Evolutionary conservation across 35 echinoderm and acorn worm species (phyloP).

Genomic region (Apostichopus japonicus): DNA sequence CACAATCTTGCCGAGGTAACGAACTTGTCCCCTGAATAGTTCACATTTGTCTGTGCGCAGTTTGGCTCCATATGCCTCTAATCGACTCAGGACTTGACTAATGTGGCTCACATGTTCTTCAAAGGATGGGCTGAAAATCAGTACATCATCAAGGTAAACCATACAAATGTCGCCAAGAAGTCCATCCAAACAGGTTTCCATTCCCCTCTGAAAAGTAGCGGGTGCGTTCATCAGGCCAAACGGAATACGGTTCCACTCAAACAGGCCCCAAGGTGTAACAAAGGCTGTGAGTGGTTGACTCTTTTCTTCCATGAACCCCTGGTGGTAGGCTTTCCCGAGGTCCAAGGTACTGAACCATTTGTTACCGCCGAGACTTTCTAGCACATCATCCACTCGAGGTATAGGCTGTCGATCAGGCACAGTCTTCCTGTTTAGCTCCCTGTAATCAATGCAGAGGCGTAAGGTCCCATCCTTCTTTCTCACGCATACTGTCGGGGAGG

Average conservation of each 20-base stretch:
- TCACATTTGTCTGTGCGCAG: slow-evolving; percentile 60
- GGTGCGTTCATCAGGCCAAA: slow-evolving; percentile 38
- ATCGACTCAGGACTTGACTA: neutral
- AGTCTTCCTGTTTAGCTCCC: neutral
- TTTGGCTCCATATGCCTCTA: slow-evolving; percentile 49
- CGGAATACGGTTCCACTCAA: slow-evolving; percentile 42
- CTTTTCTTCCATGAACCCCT: slow-evolving; percentile 12
- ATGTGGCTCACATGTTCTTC: neutral
- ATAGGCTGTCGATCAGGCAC: slow-evolving; percentile 67
- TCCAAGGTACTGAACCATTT: slow-evolving; percentile 63
- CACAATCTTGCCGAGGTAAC: slow-evolving; percentile 54
- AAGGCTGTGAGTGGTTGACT: slow-evolving; percentile 36
- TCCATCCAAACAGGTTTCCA: slow-evolving; percentile 31
- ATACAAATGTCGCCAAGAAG: neutral
- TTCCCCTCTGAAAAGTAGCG: slow-evolving; percentile 11
- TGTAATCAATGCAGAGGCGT: no score
- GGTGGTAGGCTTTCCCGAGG: slow-evolving; percentile 44
- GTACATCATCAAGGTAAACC: neutral
- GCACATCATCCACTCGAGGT: slow-evolving; percentile 60
- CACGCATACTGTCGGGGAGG: no score
- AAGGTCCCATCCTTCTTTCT: no score
- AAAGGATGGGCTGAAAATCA: neutral
- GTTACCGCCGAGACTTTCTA: neutral
- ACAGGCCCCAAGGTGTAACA: slow-evolving; percentile 30
- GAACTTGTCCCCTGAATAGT: slow-evolving; percentile 51